Evolutionary conservation across 1,140 invertebrate species (phyloP), one percentile per base, ranked within the genome.

Genomic region (Aphelinus atriplicis): DNA sequence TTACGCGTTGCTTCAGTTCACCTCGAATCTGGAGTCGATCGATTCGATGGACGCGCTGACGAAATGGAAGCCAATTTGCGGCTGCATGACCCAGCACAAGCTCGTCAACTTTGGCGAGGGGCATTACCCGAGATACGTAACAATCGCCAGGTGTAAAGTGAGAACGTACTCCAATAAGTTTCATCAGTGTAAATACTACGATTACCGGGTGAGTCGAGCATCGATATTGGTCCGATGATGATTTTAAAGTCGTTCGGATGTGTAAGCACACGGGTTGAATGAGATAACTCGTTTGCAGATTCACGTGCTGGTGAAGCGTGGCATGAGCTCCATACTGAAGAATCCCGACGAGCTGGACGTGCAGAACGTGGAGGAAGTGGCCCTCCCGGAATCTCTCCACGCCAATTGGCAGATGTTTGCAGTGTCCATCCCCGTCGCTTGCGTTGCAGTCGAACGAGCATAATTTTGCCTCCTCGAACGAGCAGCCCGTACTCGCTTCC

Each of bases 401-500:
- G 68, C 74, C 42, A 79, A 81, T 67, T 84, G 83, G 83, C 81
- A 81, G 56, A 46, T 83, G 46, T 81, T 82, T 45, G 79, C 78
- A 2, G 57, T 83, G 45, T 75, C 57, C 1, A 63, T 83, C 6
- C 61, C 81, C 0, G 83, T 84, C 1, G 80, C 83, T 6, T 83
- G 83, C 58, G 70, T 82, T 3, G 47, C 77, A 0, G 63, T 58
- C 7, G 73, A 77, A 62, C 77, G 76, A 63, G 2, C 50, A 7
- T 71, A 62, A 62, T 1, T n/a, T 3, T 57, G 26, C 26, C 26
- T 26, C 26, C 26, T 26, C 26, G 26, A 26, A 26, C 26, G 26
- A 26, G 26, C 26, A 26, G 26, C 26, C 26, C 26, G 26, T 26
- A 26, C 26, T 26, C 26, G 26, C 26, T 26, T 26, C 26, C 26